Evolutionary conservation across 2,797 vertebrate species (phyloP).

Genomic region (Zenarchopterus dispar): DNA sequence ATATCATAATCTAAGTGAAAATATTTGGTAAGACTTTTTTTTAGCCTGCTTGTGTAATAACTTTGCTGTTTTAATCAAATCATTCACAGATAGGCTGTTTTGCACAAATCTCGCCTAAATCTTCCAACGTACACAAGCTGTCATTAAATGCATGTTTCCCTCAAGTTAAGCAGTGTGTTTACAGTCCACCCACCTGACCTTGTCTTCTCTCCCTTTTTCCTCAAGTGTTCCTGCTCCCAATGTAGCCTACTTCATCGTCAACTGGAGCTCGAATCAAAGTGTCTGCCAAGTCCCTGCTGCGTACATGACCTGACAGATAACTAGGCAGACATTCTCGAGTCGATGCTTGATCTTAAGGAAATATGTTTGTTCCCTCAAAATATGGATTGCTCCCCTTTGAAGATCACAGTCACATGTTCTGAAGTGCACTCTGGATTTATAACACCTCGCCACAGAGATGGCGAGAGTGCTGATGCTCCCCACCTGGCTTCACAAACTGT

Average conservation of each 20-base stretch:
- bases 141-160: conserved; percentile 55
- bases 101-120: conserved; percentile 37
- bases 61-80: conserved; percentile 34
- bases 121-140: conserved; percentile 36
- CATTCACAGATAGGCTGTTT: conserved; percentile 17
- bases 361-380: conserved; percentile 29
- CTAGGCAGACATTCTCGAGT: conserved; percentile 44
- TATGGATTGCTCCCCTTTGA: conserved; percentile 32
- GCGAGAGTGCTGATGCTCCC: conserved; percentile 35
- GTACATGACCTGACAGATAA: conserved; percentile 35
- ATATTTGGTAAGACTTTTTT: no score
- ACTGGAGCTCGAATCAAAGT: conserved; percentile 58
- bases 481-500: conserved; percentile 64
- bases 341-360: conserved; percentile 46
- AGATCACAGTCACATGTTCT: conserved; percentile 23
- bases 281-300: conserved; percentile 36
- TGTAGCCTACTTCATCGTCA: conserved; percentile 38
- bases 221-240: conserved; percentile 47
- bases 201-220: conserved; percentile 21
- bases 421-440: conserved; percentile 22
- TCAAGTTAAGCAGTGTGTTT: conserved; percentile 58
- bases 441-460: conserved; percentile 44
- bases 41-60: background rate
- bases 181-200: conserved; percentile 70
- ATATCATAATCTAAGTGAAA: no score